Conservation (phyloP, 2,888 invertebrate species). For the Cyrtodaria siliqua region DNA sequence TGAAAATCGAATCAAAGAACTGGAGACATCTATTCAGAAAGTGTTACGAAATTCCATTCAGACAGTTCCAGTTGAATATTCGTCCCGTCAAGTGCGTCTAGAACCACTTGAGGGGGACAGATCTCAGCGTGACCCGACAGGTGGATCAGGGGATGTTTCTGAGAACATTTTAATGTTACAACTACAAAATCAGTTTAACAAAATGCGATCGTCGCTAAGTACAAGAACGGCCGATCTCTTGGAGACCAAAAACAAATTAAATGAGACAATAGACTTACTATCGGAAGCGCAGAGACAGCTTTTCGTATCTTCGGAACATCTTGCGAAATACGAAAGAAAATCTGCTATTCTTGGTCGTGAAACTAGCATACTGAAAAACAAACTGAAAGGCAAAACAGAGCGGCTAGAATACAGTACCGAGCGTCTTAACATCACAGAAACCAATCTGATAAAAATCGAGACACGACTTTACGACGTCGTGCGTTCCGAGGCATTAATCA, state of each 20-base stretch:
- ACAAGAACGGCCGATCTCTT: constrained; percentile 69
- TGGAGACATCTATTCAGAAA: constrained; percentile 70
- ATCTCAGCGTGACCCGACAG: not conserved
- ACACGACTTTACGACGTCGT: constrained; percentile 69
- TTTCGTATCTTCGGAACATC: constrained; percentile 66
- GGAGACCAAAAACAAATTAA: constrained; percentile 68
- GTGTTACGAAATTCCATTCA: constrained; percentile 61
- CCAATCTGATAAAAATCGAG: constrained; percentile 58
- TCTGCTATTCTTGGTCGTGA: constrained; percentile 70
- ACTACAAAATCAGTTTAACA: constrained; percentile 73
- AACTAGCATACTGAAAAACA: constrained; percentile 76
- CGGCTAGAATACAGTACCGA: constrained; percentile 65
- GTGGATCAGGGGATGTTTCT: constrained; percentile 6
- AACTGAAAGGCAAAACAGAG: constrained; percentile 74
- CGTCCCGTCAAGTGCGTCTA: constrained; percentile 5
- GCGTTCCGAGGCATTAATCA: constrained; percentile 73
- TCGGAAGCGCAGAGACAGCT: constrained; percentile 72
- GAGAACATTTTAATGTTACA: constrained; percentile 62
- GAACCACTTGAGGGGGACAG: not conserved
- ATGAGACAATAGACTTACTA: constrained; percentile 69
- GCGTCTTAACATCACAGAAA: constrained; percentile 57
- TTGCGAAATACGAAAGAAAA: constrained; percentile 73
- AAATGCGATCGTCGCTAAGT: constrained; percentile 64
- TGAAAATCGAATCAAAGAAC: constrained; percentile 68
- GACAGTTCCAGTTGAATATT: constrained; percentile 11